Evolutionary conservation across 2,797 vertebrate species (phyloP), one percentile per base, ranked within the genome.

Genomic region (Leptatherina wallacei): DNA sequence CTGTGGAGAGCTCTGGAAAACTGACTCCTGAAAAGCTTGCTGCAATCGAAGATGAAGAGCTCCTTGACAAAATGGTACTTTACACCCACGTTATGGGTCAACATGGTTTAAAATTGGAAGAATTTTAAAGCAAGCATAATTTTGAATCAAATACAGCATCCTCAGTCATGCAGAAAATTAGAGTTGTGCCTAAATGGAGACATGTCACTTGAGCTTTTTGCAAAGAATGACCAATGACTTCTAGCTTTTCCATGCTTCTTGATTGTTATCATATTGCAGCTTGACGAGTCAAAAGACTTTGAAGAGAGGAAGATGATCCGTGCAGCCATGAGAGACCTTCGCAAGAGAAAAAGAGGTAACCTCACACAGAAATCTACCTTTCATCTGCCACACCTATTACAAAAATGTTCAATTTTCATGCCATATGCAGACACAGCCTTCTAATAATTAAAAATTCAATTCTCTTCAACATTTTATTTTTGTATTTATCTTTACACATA

Each of bases 291-390:
- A 0, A 96, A 95, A 5, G 96, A 98, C 90, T 99, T 97, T 70
- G 98, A 99, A 83, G 96, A 99, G 82, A 94, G 98, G 65, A 96
- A 95, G 80, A 88, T 98, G 91, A 99, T 99, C 84, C 95, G 98
- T 59, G 95, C 96, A 0, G 96, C 97, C n/a, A 96, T 99, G 92
- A 96, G 98, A 55, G 97, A 99, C 66, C 95, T 99, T 59, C 95
- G 97, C 61, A 98, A 99, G 87, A 96, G 89, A 87, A 99, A 98
- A 84, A 94, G 97, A 97, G 98, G 98, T 99, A 94, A 89, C n/a
- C 0, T 16, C 44, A 62, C 13, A 27, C 24, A 40, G 9, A 51
- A n/a, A 62, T 0, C 14, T 27, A 1, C 33, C 22, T 56, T 71
- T 36, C 20, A 16, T 47, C 33, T 55, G 12, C 27, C 55, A 32